A percentile compares a stretch with the other conserved stretches of the same genome.
These are phyloP conservation scores for Rhopalosiphum nymphaeae DNA, from an alignment of 2,888 invertebrate species.

Conservation along the genomic window DNA sequence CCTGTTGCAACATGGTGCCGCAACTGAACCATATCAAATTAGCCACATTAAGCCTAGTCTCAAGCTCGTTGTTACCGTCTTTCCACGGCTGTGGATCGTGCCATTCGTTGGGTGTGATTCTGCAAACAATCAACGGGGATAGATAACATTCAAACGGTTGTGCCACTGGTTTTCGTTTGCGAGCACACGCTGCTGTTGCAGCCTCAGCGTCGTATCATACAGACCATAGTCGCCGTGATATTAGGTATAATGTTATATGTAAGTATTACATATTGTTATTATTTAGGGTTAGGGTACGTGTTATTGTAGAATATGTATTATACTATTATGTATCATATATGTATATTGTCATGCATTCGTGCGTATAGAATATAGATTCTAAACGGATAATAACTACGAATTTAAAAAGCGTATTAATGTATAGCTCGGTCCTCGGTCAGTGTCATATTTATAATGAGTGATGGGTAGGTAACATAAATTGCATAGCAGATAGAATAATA, in stretches of 20 bases:
- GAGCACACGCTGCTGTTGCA: not conserved
- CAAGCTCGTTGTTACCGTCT: conserved; percentile 73
- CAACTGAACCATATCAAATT: conserved; percentile 77
- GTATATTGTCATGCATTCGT: not conserved
- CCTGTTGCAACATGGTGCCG: conserved; percentile 74
- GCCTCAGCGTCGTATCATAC: conserved; percentile 16
- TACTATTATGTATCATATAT: not conserved
- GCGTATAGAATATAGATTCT: not conserved
- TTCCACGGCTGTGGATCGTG: conserved; percentile 73
- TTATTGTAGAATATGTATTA: not conserved
- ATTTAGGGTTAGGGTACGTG: too few relatives aligned
- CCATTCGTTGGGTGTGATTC: conserved; percentile 75
- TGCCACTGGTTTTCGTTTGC: not conserved
- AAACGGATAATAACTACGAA: not conserved
- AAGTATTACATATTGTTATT: not conserved
- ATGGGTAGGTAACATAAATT: not conserved
- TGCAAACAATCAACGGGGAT: conserved; percentile 69
- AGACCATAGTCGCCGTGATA: conserved; percentile 35
- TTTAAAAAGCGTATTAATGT: not conserved
- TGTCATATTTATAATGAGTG: not conserved
- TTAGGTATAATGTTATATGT: not conserved
- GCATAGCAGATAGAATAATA: not conserved
- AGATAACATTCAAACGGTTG: conserved; percentile 1
- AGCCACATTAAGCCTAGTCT: conserved; percentile 73
- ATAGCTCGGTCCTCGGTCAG: not conserved